Conservation (phyloP, 2,797 vertebrate genomes). For the Scomberomorus guttatus region DNA sequence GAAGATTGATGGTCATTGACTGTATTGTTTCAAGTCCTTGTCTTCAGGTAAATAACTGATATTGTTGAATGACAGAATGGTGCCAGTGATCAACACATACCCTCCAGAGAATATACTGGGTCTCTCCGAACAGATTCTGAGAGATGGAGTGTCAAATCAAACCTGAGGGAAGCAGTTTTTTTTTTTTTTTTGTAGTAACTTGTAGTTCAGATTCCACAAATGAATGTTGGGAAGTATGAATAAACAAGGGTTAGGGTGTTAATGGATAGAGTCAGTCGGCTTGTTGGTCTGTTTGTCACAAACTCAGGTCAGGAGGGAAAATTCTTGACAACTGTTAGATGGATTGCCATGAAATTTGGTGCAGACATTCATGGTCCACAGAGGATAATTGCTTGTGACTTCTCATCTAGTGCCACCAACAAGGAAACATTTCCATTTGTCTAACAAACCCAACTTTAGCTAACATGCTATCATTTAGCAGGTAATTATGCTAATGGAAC, state of each 20-base stretch:
- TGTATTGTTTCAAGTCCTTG: slow-evolving; percentile 65
- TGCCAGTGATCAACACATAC: slow-evolving; percentile 73
- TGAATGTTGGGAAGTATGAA: slow-evolving; percentile 10
- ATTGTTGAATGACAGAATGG: slow-evolving; percentile 77
- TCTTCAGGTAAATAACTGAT: slow-evolving; percentile 61
- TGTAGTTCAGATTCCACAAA: slow-evolving; percentile 20
- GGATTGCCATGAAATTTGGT: neutral
- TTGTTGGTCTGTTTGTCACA: neutral
- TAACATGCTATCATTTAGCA: neutral
- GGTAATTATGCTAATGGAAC: neutral
- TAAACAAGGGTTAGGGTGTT: slow-evolving; percentile 5
- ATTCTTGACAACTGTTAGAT: neutral
- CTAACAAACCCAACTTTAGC: neutral
- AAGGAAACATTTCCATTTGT: neutral
- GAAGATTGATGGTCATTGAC: slow-evolving; percentile 55
- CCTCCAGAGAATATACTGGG: slow-evolving; percentile 41
- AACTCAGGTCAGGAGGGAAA: neutral
- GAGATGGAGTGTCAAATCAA: slow-evolving; percentile 54
- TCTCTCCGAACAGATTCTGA: slow-evolving; percentile 50
- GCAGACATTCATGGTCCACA: neutral
- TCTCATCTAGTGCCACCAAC: too few species aligned
- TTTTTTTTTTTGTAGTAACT: slow-evolving; percentile 7
- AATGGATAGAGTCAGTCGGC: too few species aligned
- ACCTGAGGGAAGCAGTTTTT: slow-evolving; percentile 17
- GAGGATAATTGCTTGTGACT: neutral